phyloP scores from a whole-genome alignment of 2,888 invertebrate species.

The Drosophila picticornis region DNA sequence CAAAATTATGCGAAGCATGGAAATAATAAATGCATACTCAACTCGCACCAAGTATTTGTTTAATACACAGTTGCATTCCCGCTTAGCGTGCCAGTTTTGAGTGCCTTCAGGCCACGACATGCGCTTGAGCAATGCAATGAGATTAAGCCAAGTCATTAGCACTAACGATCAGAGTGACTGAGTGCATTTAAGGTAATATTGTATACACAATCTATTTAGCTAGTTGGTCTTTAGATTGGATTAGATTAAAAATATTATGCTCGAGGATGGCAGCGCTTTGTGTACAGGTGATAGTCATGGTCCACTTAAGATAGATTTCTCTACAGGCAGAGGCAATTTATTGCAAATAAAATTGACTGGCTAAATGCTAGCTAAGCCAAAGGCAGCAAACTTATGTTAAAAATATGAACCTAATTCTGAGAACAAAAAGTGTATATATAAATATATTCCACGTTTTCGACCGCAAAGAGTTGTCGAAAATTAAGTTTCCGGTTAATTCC shows the following conservation, averaged over 20 bases:
- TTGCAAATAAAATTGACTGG: neutral
- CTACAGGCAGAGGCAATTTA: too few relatives aligned
- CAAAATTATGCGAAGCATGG: constrained; percentile 50
- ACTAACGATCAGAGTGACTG: constrained; percentile 7
- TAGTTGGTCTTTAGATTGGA: neutral
- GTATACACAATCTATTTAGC: constrained; percentile 9
- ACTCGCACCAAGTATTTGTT: neutral
- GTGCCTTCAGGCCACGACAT: constrained; percentile 1
- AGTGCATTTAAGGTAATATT: constrained; percentile 27
- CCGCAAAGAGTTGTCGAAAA: constrained; percentile 32
- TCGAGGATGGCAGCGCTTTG: neutral
- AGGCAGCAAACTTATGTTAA: neutral
- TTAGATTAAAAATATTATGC: neutral
- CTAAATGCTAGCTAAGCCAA: neutral
- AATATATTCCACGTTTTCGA: constrained; percentile 2
- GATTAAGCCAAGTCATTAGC: constrained; percentile 30
- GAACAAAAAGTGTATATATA: neutral
- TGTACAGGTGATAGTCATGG: neutral
- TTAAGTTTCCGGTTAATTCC: constrained; percentile 40
- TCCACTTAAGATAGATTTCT: neutral
- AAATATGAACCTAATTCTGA: neutral
- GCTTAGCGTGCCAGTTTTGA: neutral
- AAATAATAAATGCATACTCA: neutral
- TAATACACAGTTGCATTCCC: neutral
- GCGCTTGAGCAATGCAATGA: constrained; percentile 10